These are phyloP conservation scores for Sisyra terminalis DNA, from an alignment of 2,888 invertebrate genomes.

Conservation along the genomic window DNA sequence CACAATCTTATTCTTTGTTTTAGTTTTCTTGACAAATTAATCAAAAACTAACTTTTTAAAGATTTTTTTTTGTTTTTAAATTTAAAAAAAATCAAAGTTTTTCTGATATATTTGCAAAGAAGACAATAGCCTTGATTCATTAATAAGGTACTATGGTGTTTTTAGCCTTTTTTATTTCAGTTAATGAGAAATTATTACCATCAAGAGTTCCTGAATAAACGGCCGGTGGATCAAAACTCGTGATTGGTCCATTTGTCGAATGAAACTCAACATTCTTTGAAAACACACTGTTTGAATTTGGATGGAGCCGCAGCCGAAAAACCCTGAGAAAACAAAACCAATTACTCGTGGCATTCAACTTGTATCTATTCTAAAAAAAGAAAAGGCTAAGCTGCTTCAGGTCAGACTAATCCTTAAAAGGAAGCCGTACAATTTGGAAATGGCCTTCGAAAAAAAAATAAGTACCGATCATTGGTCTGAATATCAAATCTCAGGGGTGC, in stretches of 20 bases:
- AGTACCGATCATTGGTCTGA: slow-evolving; percentile 48
- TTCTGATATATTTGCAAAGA: too few species aligned
- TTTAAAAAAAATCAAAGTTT: too few species aligned
- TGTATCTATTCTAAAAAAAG: slow-evolving; percentile 1
- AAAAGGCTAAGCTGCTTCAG: too few species aligned
- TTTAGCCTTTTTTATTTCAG: too few species aligned
- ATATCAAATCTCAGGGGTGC: slow-evolving; percentile 30
- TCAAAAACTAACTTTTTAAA: too few species aligned
- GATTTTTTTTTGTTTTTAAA: too few species aligned
- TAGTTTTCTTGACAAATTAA: too few species aligned
- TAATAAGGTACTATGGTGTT: too few species aligned
- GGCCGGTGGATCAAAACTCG: slow-evolving; percentile 48
- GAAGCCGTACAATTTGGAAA: neutral
- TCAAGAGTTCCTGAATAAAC: slow-evolving; percentile 64
- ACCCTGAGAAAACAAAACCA: slow-evolving; percentile 38
- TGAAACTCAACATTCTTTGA: slow-evolving; percentile 63
- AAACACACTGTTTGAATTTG: slow-evolving; percentile 52
- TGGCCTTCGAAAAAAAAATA: neutral
- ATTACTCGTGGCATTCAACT: slow-evolving; percentile 3
- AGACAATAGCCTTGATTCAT: too few species aligned
- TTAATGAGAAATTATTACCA: too few species aligned
- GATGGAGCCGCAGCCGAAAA: slow-evolving; percentile 56
- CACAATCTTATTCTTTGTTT: too few species aligned
- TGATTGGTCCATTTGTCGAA: slow-evolving; percentile 47
- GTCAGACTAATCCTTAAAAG: neutral